These are phyloP conservation scores for Heliconius ismenius DNA, from an alignment of 2,888 invertebrate genomes.

Conservation along the genomic window DNA sequence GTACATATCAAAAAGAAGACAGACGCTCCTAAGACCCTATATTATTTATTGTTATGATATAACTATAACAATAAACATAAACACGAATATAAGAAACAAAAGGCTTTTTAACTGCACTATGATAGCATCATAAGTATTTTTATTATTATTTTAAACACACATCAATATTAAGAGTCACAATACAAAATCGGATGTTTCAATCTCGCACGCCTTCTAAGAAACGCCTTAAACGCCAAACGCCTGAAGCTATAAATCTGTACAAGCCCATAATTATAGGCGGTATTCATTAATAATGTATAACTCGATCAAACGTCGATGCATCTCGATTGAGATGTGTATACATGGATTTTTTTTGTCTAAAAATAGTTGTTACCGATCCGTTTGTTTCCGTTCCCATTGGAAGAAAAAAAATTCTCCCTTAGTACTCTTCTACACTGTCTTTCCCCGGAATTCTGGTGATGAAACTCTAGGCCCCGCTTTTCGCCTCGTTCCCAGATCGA, in stretches of 20 bases:
- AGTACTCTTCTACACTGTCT: too few relatives aligned
- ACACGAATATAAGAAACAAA: neutral
- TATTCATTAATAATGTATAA: conserved; percentile 80
- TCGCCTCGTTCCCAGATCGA: too few relatives aligned
- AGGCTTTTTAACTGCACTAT: neutral
- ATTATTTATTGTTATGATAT: neutral
- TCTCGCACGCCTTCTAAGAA: conserved; percentile 48
- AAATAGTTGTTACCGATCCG: neutral
- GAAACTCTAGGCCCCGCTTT: too few relatives aligned
- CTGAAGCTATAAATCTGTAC: conserved; percentile 64
- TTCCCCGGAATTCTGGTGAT: too few relatives aligned
- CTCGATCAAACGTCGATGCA: conserved; percentile 69
- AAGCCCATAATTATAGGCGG: conserved; percentile 72
- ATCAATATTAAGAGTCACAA: conserved; percentile 31
- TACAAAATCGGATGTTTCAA: conserved; percentile 51
- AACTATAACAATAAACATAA: neutral
- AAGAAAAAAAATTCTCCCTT: too few relatives aligned
- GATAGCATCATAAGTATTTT: neutral
- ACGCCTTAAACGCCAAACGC: conserved; percentile 49
- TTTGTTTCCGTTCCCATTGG: too few relatives aligned
- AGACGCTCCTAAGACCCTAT: too few relatives aligned
- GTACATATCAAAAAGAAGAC: too few relatives aligned
- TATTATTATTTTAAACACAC: conserved; percentile 14
- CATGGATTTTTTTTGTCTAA: conserved; percentile 42
- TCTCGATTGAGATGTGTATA: conserved; percentile 45